A percentile compares a stretch with the other conserved stretches of the same genome.
Conservation (phyloP, 2,113 vertebrate genomes). For the Vimba vimba region DNA sequence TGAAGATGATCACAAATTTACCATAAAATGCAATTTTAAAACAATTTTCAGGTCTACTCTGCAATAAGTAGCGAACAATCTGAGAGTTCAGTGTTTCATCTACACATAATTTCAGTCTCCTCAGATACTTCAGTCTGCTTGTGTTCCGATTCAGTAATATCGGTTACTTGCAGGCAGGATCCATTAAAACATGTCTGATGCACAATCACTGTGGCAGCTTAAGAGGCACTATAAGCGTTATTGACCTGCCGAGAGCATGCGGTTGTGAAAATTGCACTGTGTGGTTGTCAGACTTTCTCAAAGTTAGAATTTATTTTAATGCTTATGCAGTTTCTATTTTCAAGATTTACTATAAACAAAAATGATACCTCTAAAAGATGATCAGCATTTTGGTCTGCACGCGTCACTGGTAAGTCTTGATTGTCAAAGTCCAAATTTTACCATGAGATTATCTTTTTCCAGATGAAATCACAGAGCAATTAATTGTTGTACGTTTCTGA, state of each 20-base stretch:
- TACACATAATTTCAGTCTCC: conserved; percentile 26
- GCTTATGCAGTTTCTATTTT: neutral
- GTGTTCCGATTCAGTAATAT: conserved; percentile 42
- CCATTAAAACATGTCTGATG: conserved; percentile 31
- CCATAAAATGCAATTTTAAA: conserved; percentile 32
- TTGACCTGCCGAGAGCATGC: conserved; percentile 53
- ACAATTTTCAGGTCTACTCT: conserved; percentile 33
- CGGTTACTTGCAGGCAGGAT: conserved; percentile 17
- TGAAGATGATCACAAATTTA: conserved; percentile 12
- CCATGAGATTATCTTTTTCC: too few relatives aligned
- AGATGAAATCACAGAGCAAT: too few relatives aligned
- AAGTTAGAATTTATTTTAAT: neutral
- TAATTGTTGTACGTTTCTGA: too few relatives aligned
- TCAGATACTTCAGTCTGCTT: conserved; percentile 21
- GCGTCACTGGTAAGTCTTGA: too few relatives aligned
- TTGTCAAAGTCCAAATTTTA: too few relatives aligned
- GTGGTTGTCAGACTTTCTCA: neutral
- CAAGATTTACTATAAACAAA: neutral
- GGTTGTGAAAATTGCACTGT: conserved; percentile 4
- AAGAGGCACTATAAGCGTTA: conserved; percentile 53
- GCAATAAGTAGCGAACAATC: neutral
- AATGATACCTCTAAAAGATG: neutral
- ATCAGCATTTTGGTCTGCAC: neutral
- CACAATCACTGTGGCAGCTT: conserved; percentile 51
- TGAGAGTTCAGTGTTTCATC: conserved; percentile 17